A percentile compares a stretch with the other conserved stretches of the same genome.
These are phyloP conservation scores for Odontocolon sp. DNA, from an alignment of 2,888 invertebrate genomes.

Conservation along the genomic window DNA sequence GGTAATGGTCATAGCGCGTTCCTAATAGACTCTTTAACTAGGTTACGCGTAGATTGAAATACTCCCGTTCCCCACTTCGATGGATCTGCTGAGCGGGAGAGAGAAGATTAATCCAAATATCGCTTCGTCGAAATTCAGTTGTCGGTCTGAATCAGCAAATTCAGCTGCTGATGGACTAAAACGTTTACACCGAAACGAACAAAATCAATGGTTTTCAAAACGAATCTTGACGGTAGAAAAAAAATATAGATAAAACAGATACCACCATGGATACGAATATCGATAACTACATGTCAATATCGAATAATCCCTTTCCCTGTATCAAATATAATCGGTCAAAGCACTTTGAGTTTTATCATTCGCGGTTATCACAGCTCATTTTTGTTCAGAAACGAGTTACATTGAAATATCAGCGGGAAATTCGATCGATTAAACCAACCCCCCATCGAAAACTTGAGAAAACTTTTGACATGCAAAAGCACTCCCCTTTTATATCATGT, in stretches of 20 bases:
- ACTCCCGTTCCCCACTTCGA: constrained; percentile 47
- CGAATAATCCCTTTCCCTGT: constrained; percentile 4
- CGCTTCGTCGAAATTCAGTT: constrained; percentile 46
- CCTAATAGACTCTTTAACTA: constrained; percentile 71
- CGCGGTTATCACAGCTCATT: constrained; percentile 19
- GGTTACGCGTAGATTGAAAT: constrained; percentile 68
- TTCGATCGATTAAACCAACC: not conserved
- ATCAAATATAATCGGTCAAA: not conserved
- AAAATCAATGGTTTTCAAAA: constrained; percentile 8
- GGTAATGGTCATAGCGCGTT: constrained; percentile 69
- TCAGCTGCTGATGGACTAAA: constrained; percentile 34
- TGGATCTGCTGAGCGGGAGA: constrained; percentile 24
- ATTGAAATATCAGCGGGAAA: constrained; percentile 22
- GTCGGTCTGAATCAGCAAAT: constrained; percentile 41
- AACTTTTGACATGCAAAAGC: constrained; percentile 36
- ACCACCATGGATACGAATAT: constrained; percentile 8
- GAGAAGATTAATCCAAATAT: constrained; percentile 42
- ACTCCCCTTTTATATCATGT: constrained; percentile 18
- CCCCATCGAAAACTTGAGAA: not conserved
- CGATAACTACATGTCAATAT: not conserved
- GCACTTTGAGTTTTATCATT: not conserved
- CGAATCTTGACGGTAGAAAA: not conserved
- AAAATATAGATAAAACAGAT: constrained; percentile 19
- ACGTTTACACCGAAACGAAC: constrained; percentile 39
- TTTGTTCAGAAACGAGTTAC: constrained; percentile 11